Evolutionary conservation across 2,888 invertebrate species (phyloP).

Genomic region (Oscheius sp.): DNA sequence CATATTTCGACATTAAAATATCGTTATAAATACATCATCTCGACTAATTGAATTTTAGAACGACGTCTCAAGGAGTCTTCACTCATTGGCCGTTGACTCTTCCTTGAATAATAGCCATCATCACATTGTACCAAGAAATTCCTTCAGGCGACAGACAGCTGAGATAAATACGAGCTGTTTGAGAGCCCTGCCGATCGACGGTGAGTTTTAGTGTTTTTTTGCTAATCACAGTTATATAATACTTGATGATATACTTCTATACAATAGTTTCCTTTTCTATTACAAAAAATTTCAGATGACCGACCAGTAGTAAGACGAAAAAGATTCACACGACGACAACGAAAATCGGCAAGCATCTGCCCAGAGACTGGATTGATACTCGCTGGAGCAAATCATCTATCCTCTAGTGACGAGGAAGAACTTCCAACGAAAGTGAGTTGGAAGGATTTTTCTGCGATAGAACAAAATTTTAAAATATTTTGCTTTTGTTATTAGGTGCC

Average conservation of each 20-base stretch:
- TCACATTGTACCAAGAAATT: slow-evolving; percentile 1
- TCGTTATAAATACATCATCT: no score
- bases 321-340: slow-evolving; percentile 43
- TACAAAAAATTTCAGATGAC: slow-evolving; percentile 32
- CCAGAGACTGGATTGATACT: slow-evolving; percentile 48
- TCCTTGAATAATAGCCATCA: neutral
- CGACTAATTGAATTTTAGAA: no score
- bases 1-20: neutral
- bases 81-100: slow-evolving; percentile 3
- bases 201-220: neutral
- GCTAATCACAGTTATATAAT: no score
- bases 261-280: neutral
- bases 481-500: no score
- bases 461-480: no score
- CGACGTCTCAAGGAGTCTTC: slow-evolving; percentile 26
- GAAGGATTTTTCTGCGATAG: no score
- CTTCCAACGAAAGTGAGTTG: slow-evolving; percentile 1
- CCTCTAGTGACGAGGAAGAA: slow-evolving; percentile 48
- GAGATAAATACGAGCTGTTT: slow-evolving; percentile 9
- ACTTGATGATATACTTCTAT: no score
- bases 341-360: slow-evolving; percentile 49
- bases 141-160: slow-evolving; percentile 13
- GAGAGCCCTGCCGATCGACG: neutral
- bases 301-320: slow-evolving; percentile 44
- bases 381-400: slow-evolving; percentile 31